Evolutionary conservation across 2,113 vertebrate genomes (phyloP), one percentile per base, ranked within the genome.

Genomic region (Azemiops feae): DNA sequence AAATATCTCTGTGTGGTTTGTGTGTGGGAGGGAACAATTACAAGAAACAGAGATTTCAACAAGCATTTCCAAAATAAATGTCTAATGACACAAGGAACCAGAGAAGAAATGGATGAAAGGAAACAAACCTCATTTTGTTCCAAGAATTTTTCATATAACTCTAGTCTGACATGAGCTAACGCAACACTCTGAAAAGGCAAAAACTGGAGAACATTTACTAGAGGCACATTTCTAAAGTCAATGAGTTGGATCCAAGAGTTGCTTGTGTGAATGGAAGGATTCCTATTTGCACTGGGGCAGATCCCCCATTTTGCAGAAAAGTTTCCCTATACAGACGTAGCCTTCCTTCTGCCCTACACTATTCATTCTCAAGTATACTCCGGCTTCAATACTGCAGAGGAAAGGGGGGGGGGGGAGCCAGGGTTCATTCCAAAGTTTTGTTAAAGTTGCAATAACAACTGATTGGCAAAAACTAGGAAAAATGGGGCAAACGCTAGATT

Each of bases 171-270:
- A 81, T 81, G 74, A 81, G 18, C 74, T 81, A 81, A 81, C 0
- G 34, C 74, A 81, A 81, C 74, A 81, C 34, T 43, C 34, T 81
- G 34, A 81, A 43, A 81, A 81, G 74, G 74, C 34, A 45, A 85
- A 85, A 64, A 22, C 88, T 94, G 89, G 43, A n/a, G 16, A 89
- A 50, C 93, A 12, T 94, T 90, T 93, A 91, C 92, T 92, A 95
- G 95, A 97, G 97, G 97, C 98, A 98, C 97, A 94, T 97, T 97
- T 97, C 93, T 60, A 87, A 87, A 93, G 88, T 93, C 54, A 90
- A 55, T 88, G 91, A 30, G 50, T 43, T 55, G 87, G 50, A 74
- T 34, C 87, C 5, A 23, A 54, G 47, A 52, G 60, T 23, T 88
- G 30, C 30, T 87, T 92, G 4, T 4, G 5, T 54, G 60, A 89